A percentile compares a stretch with the other conserved stretches of the same genome.
Conservation (phyloP, 2,113 vertebrate genomes). For the Perca flavescens region DNA sequence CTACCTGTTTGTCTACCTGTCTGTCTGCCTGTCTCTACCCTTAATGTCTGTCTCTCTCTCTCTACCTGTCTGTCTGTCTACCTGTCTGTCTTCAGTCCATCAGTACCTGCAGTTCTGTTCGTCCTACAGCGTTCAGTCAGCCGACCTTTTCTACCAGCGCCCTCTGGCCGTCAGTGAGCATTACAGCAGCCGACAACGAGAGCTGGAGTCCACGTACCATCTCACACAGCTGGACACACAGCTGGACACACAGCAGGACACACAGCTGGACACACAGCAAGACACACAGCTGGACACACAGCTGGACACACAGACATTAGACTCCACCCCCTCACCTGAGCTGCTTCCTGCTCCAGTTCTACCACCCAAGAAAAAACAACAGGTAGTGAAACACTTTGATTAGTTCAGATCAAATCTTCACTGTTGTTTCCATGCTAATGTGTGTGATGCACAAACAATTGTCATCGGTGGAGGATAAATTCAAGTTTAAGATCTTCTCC, state of each 20-base stretch:
- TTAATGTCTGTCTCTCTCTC: no score
- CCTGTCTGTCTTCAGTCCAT: conserved; percentile 84
- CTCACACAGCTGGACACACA: conserved; percentile 82
- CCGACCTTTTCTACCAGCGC: conserved; percentile 89
- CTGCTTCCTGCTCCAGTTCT: conserved; percentile 88
- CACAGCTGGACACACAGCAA: conserved; percentile 41
- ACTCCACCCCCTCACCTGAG: conserved; percentile 72
- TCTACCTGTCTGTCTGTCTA: not conserved
- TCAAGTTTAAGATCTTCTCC: no score
- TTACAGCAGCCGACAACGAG: conserved; percentile 88
- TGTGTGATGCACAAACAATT: no score
- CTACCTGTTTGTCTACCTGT: not conserved
- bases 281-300: not conserved
- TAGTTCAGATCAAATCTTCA: no score
- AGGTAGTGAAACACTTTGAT: conserved; percentile 78
- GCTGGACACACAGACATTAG: conserved; percentile 25
- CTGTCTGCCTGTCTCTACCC: not conserved
- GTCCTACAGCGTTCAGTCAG: conserved; percentile 89
- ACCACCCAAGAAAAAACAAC: conserved; percentile 92
- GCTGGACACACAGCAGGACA: not conserved
- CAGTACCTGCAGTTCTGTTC: conserved; percentile 94
- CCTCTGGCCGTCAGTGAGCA: conserved; percentile 87
- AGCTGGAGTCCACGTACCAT: conserved; percentile 88
- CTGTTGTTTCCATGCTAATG: no score
- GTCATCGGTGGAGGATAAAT: no score